Percentiles rank a stretch among this genome's conserved stretches.
Conservation (phyloP, 2,113 vertebrate genomes). For the Puntigrus tetrazona region DNA sequence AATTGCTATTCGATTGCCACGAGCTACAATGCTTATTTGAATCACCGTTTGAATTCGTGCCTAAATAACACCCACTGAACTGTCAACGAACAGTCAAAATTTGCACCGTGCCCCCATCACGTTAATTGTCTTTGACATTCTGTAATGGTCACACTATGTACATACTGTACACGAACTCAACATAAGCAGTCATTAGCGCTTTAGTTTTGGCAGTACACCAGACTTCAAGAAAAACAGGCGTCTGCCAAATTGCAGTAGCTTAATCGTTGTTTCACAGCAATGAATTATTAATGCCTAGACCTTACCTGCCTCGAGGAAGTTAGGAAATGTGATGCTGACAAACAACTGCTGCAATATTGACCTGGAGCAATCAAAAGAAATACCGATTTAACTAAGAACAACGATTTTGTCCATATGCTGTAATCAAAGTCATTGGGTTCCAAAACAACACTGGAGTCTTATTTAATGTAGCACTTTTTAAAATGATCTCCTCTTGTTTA, state of each 20-base stretch:
- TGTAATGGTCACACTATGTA: not conserved
- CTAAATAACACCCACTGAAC: not conserved
- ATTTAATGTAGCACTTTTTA: not conserved
- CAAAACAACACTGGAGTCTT: not conserved
- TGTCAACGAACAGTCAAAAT: not conserved
- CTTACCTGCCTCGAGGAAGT: slow-evolving; percentile 89
- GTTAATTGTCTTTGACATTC: not conserved
- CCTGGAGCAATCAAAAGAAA: slow-evolving; percentile 72
- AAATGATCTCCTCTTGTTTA: not conserved
- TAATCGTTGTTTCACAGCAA: not conserved
- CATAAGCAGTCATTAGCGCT: not conserved
- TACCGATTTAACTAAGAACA: slow-evolving; percentile 8
- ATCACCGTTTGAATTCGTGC: not conserved
- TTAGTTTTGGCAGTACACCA: not conserved
- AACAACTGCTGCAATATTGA: slow-evolving; percentile 92
- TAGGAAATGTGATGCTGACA: slow-evolving; percentile 89
- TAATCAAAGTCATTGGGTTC: not conserved
- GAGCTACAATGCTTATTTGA: not conserved
- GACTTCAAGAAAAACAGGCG: not conserved
- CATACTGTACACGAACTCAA: not conserved
- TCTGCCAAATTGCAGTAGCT: not conserved
- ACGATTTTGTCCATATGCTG: not conserved
- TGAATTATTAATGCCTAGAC: slow-evolving; percentile 17
- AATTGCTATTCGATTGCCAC: not conserved
- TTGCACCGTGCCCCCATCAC: not conserved